These are phyloP conservation scores for Corythornis cristatus DNA, from an alignment of 2,113 vertebrate genomes.

Conservation along the genomic window DNA sequence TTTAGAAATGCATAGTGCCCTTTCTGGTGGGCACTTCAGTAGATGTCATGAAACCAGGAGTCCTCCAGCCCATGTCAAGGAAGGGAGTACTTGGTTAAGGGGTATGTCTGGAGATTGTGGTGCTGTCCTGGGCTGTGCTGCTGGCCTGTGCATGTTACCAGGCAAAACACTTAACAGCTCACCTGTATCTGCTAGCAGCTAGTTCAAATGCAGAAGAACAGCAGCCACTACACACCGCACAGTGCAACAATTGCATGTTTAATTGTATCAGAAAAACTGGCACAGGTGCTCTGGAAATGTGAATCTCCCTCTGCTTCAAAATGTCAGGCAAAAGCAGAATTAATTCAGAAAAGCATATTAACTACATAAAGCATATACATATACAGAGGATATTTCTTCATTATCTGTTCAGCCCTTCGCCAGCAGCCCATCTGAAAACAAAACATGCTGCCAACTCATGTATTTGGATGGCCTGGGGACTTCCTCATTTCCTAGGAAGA, in stretches of 20 bases:
- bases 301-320: background rate
- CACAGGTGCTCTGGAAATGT: background rate
- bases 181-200: background rate
- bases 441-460: slow-evolving; percentile 21
- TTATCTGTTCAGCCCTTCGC: slow-evolving; percentile 3
- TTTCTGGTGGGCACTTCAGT: background rate
- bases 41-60: background rate
- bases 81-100: background rate
- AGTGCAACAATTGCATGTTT: background rate
- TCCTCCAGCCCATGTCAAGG: background rate
- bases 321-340: background rate
- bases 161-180: background rate
- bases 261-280: background rate
- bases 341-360: background rate
- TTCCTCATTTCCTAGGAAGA: slow-evolving; percentile 36
- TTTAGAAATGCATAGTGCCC: background rate
- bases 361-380: background rate
- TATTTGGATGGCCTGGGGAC: slow-evolving; percentile 31
- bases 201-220: background rate
- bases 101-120: background rate
- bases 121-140: background rate
- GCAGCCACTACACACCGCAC: background rate
- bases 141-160: background rate
- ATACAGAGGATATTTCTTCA: background rate
- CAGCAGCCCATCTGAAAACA: slow-evolving; percentile 23